Base-by-base conservation (phyloP, 2,888 invertebrate genomes). In the Drosophila setosimentum region DNA sequence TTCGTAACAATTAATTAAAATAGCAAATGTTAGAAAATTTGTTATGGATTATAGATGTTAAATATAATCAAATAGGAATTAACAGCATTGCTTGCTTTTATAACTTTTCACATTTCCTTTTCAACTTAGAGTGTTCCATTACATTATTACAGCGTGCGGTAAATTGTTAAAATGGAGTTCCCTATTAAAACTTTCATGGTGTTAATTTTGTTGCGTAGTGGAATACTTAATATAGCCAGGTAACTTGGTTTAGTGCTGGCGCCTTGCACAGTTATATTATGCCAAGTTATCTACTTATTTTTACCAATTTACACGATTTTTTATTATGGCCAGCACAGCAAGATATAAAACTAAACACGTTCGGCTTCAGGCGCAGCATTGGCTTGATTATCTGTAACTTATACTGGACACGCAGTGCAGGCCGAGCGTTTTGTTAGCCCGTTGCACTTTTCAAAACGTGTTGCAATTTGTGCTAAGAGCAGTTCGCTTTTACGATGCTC, bases 401-500 rank as follows among this genome's bases (percentile, higher is more conserved):
- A 76, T 71, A 60, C 71, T 54, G 61, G 76, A 70, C 73, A 81
- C 74, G 70, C 68, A 66, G 48, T 78, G 68, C 68, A 74, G 63
- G 63, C 68, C 62, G 76, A 53, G 51, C 82, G 74, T 71, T 80
- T 81, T 77, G 82, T 80, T 70, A 67, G 74, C 74, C 67, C 78
- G 79, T 55, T 79, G 79, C 79, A 79, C 77, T 79, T 79, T 77
- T 73, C 55, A 66, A 73, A 83, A 86, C 89, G 75, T 86, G 89
- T 88, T 88, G 78, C 84, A 84, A 82, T 82, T 82, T 78, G 84
- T 73, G 84, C 75, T 81, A 83, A 82, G 73, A 82, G 82, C 82
- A 61, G 77, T 74, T 73, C 60, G 63, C 57, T 80, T 78, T 83
- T 77, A 88, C 70, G 72, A 42, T n/a, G 60, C 60, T 37, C 24